Evolutionary conservation across 2,888 invertebrate genomes (phyloP), one percentile per base, ranked within the genome.

Genomic region (Callyntrura guangdongensis): DNA sequence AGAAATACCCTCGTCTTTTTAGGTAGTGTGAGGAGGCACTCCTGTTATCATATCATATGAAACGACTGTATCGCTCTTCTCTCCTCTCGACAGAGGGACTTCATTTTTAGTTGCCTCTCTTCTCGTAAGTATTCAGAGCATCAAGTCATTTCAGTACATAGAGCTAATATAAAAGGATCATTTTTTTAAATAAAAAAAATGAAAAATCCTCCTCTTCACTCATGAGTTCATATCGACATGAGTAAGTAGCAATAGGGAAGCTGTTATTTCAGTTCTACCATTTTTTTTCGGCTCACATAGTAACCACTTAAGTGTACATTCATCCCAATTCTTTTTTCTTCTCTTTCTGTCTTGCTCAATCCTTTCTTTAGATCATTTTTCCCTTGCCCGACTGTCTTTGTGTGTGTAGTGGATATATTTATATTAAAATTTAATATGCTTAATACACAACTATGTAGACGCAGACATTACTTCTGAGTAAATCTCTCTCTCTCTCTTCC

Each of bases 281-380:
- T 59, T 20, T 53, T 20, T 53, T 11, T 49, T 14, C 77, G 6
- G 8, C 53, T 79, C 79, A 25, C 72, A 72, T 25, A 22, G n/a
- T 22, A 27, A 47, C 77, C 79, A 67, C 86, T 87, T 87, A 81
- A 67, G 81, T 69, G 87, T 69, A 53, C 82, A 87, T 47, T 87
- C 87, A 87, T 87, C 79, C 79, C 20, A 79, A 79, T 82, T 61
- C 81, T 81, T 61, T 20, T 61, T 20, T 12, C 36, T 56, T 17
- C 8, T 27, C 64, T 47, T 11, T 20, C 45, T 47, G 17, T 36
- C 47, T 47, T 72, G 47, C 45, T 36, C 36, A 36, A 36, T 17
- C 17, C 59, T n/a, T 17, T 59, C 59, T 14, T 59, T 59, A 14
- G 14, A 14, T 59, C 59, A 14, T 17, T 59, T 17, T 17, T 59